A percentile compares a stretch with the other conserved stretches of the same genome.
These are phyloP conservation scores for Panulirus ornatus DNA, from an alignment of 1,140 invertebrate genomes.

Conservation along the genomic window DNA sequence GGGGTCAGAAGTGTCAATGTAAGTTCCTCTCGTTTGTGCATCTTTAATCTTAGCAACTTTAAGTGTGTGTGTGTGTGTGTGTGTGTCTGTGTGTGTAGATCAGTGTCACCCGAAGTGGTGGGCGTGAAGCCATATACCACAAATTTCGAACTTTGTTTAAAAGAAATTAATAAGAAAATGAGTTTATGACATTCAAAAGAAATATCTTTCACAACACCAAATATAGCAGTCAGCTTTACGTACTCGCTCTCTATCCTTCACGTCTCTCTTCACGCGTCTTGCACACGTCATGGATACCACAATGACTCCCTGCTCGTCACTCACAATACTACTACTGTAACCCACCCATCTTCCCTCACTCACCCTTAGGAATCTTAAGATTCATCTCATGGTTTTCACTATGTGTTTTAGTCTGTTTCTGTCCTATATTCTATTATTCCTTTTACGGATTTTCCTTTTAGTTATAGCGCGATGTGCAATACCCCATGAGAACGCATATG, in stretches of 20 bases:
- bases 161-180: not conserved
- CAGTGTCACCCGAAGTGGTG: not conserved
- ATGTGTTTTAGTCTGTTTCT: too few species aligned
- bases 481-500: too few species aligned
- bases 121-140: not conserved
- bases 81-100: slow-evolving; percentile 16
- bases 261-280: too few species aligned
- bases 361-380: too few species aligned
- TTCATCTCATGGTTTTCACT: too few species aligned
- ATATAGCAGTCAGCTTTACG: not conserved
- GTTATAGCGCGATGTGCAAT: too few species aligned
- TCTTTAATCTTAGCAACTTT: not conserved
- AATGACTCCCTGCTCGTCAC: not conserved
- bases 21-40: slow-evolving; percentile 19
- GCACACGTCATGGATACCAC: not conserved
- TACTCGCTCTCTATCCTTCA: not conserved
- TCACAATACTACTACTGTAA: not conserved
- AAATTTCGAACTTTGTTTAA: not conserved
- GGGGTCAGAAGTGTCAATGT: slow-evolving; percentile 89
- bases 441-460: too few species aligned
- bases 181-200: not conserved
- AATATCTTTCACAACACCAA: not conserved
- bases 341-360: too few species aligned
- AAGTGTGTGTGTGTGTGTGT: slow-evolving; percentile 35
- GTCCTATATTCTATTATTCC: too few species aligned